Evolutionary conservation across 1,140 invertebrate genomes (phyloP).

Genomic region (Helicoverpa zea): DNA sequence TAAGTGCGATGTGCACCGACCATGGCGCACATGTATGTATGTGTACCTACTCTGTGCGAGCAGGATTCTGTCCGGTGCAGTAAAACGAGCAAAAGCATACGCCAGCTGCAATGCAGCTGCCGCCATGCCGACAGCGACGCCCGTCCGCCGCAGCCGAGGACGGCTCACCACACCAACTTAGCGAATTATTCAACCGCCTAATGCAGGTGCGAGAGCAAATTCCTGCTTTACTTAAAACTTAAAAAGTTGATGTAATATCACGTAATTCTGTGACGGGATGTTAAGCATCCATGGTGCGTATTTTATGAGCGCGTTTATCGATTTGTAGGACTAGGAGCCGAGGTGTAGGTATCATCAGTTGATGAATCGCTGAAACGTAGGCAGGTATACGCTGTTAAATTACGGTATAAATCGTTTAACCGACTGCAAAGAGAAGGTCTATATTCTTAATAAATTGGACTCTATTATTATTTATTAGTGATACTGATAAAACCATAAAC

Average conservation of each 20-base stretch:
- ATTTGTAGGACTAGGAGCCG: background rate
- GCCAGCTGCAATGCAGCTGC: conserved; percentile 81
- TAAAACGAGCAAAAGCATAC: conserved; percentile 77
- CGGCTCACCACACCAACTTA: conserved; percentile 57
- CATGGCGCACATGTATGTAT: conserved; percentile 47
- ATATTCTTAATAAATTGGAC: too few relatives aligned
- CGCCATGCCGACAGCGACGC: conserved; percentile 28
- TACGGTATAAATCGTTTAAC: too few relatives aligned
- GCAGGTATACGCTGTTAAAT: background rate
- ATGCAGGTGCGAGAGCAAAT: conserved; percentile 57
- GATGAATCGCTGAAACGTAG: background rate
- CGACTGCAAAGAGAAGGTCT: too few relatives aligned
- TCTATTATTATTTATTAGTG: too few relatives aligned
- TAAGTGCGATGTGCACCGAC: conserved; percentile 22
- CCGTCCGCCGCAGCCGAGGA: conserved; percentile 51
- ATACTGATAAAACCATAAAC: too few relatives aligned
- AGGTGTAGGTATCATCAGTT: background rate
- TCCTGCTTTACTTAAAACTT: conserved; percentile 11
- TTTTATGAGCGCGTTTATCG: background rate
- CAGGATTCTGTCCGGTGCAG: conserved; percentile 66
- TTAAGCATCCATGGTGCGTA: conserved; percentile 8
- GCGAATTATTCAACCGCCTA: conserved; percentile 68
- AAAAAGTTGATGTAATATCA: conserved; percentile 1
- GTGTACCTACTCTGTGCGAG: conserved; percentile 47
- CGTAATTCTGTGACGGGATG: background rate